Base-by-base conservation (phyloP, 2,888 invertebrate species). In the Helicoverpa assulta region DNA sequence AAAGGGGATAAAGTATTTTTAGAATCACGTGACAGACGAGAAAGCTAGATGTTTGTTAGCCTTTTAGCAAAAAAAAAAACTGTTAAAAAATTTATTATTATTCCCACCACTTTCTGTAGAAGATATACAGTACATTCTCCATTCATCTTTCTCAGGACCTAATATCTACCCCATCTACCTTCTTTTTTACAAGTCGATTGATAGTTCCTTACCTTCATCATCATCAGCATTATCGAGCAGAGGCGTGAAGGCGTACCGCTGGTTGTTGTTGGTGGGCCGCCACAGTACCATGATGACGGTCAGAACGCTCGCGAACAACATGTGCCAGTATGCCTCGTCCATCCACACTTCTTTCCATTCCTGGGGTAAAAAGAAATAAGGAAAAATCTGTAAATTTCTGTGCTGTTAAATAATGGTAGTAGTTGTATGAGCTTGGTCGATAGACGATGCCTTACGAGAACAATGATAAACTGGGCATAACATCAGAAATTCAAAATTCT, bases 181-280 rank as follows among this genome's bases (percentile, higher is more conserved):
- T 43, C 43, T 5, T 43, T 16, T 14, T 43, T 43, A 4, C 0
- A 43, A 43, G 16, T 43, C 14, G 43, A 16, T 43, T 43, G 16
- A 43, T 1, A 0, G 33, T 8, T 4, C 12, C 52, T 96, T 97
- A 91, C 97, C 97, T 61, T 97, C 97, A 58, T 97, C 97, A 75
- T 98, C 98, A 82, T 98, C 97, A 26, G 98, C 96, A 93, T 96
- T 96, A 96, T 98, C 99, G 18, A 99, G 95, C 40, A 99, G 96
- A 56, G 99, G 99, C 1, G 99, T 98, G 95, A 99, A 99, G 4
- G 99, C 99, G 93, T 97, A 98, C 85, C 99, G 96, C 94, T 99
- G 99, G 94, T 99, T 99, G 93, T 99, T 99, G 90, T 98, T 98
- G 19, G 99, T 98, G 6, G 99, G 99, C 80, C 99, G 96, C 99